Evolutionary conservation across 2,888 invertebrate genomes (phyloP).

Genomic region (Hedychridium roseum): DNA sequence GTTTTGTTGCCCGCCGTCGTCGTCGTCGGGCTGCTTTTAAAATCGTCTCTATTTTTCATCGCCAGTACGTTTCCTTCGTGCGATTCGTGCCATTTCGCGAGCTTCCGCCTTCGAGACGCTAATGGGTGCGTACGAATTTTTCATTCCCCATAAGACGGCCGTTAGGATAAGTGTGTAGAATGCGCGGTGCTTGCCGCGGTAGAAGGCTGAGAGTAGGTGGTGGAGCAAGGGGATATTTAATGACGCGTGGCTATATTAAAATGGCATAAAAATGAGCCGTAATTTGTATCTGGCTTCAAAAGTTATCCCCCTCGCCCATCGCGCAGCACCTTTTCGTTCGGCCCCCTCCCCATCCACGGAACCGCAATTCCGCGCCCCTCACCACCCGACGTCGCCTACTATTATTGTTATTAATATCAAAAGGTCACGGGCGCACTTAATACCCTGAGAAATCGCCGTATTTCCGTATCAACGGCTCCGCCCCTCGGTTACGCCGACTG

Average conservation of each 20-base stretch:
- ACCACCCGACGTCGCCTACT: slow-evolving; percentile 39
- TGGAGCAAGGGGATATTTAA: slow-evolving; percentile 57
- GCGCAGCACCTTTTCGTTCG: slow-evolving; percentile 29
- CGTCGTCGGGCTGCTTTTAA: slow-evolving; percentile 19
- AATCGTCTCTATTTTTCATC: slow-evolving; percentile 32
- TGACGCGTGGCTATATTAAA: slow-evolving; percentile 64
- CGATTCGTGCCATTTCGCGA: slow-evolving; percentile 30
- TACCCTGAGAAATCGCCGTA: slow-evolving; percentile 55
- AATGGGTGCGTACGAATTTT: slow-evolving; percentile 49
- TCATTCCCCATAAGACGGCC: slow-evolving; percentile 40
- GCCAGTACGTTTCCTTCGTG: slow-evolving; percentile 30
- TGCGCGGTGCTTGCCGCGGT: slow-evolving; percentile 8
- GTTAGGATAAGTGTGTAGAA: slow-evolving; percentile 23
- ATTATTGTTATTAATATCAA: slow-evolving; percentile 60
- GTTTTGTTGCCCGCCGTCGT: neutral
- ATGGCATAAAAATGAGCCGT: slow-evolving; percentile 64
- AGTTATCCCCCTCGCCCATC: slow-evolving; percentile 43
- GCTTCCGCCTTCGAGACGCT: slow-evolving; percentile 43
- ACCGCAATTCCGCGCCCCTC: slow-evolving; percentile 12
- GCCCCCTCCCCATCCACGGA: slow-evolving; percentile 8
- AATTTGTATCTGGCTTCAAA: slow-evolving; percentile 62
- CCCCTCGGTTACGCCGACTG: slow-evolving; percentile 17
- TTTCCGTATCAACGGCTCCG: slow-evolving; percentile 49
- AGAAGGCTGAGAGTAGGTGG: slow-evolving; percentile 25
- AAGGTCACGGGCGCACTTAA: slow-evolving; percentile 55